Evolutionary conservation across 2,113 vertebrate species (phyloP).

Genomic region (Mustelus asterias): DNA sequence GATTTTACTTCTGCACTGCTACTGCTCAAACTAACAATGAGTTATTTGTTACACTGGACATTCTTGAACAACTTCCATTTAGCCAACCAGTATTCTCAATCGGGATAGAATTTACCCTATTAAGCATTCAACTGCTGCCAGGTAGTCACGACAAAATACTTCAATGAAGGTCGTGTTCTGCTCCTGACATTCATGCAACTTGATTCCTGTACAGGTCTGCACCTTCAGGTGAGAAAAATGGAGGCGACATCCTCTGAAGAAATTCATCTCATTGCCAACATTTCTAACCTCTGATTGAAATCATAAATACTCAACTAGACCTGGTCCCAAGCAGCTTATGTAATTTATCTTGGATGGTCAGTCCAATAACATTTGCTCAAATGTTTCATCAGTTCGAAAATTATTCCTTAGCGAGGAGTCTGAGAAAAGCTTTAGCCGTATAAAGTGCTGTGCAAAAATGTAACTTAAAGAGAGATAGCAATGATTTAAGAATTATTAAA

Average conservation of each 20-base stretch:
- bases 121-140: background rate
- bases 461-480: too few species aligned
- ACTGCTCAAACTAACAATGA: background rate
- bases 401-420: background rate
- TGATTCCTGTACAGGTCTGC: background rate
- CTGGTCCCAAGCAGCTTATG: background rate
- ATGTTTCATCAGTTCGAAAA: background rate
- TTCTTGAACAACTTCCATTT: background rate
- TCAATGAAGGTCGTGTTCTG: background rate
- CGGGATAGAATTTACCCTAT: background rate
- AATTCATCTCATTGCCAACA: background rate
- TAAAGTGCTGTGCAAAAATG: background rate
- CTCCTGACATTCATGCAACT: background rate
- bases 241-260: background rate
- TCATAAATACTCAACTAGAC: background rate
- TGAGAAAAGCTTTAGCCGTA: background rate
- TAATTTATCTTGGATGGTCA: background rate
- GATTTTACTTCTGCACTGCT: background rate
- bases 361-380: background rate
- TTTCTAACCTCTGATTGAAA: background rate
- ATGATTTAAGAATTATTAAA: too few species aligned
- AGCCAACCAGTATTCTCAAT: background rate
- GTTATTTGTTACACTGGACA: background rate
- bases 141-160: background rate
- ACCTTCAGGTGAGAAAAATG: background rate